phyloP scores from a whole-genome alignment of 2,113 vertebrate genomes.

The Scomber japonicus region DNA sequence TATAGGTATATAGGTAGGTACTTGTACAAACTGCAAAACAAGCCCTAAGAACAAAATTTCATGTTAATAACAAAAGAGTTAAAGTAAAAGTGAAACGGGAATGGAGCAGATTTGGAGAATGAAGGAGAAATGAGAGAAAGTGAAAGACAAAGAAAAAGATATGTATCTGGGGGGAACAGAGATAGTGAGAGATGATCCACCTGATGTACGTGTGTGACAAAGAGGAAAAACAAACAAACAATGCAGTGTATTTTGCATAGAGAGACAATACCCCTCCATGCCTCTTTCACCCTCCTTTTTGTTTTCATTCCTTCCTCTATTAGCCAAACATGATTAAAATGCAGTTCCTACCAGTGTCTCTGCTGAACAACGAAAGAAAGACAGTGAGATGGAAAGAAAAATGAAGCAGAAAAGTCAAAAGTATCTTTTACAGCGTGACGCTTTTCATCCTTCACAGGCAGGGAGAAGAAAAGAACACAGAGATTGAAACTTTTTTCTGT shows the following conservation, averaged over 20 bases:
- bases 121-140: slow-evolving; percentile 55
- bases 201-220: slow-evolving; percentile 72
- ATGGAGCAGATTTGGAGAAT: slow-evolving; percentile 33
- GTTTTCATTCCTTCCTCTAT: slow-evolving; percentile 77
- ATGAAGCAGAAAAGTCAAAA: slow-evolving; percentile 83
- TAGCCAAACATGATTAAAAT: slow-evolving; percentile 87
- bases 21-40: slow-evolving; percentile 7
- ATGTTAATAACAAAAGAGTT: slow-evolving; percentile 46
- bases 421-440: slow-evolving; percentile 79
- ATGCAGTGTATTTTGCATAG: slow-evolving; percentile 75
- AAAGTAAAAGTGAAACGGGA: slow-evolving; percentile 28
- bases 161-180: slow-evolving; percentile 66
- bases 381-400: slow-evolving; percentile 64
- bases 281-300: slow-evolving; percentile 76
- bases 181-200: slow-evolving; percentile 70
- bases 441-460: slow-evolving; percentile 84
- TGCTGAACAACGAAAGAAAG: slow-evolving; percentile 61
- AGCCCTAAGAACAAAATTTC: neutral
- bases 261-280: slow-evolving; percentile 76
- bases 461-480: slow-evolving; percentile 80
- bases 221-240: slow-evolving; percentile 78
- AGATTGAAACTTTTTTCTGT: slow-evolving; percentile 78
- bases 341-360: slow-evolving; percentile 80
- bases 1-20: neutral
- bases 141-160: slow-evolving; percentile 63